Percentiles rank a stretch among this genome's conserved stretches.
These are phyloP conservation scores for Drosophila multiciliata DNA, from an alignment of 2,888 invertebrate genomes.

Conservation along the genomic window DNA sequence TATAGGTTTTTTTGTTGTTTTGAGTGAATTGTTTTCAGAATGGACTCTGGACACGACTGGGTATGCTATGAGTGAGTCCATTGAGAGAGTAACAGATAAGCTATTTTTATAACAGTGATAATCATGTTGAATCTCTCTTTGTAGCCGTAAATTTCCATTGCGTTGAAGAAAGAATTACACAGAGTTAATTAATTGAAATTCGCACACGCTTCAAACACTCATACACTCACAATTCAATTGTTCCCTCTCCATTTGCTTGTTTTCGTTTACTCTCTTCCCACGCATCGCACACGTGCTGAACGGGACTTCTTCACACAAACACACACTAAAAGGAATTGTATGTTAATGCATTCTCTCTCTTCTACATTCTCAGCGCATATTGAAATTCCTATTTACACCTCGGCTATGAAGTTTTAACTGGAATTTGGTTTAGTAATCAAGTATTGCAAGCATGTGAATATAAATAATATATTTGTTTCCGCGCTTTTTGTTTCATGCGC, in stretches of 20 bases:
- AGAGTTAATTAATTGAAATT: slow-evolving; percentile 66
- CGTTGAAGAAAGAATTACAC: neutral
- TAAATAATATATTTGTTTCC: slow-evolving; percentile 1
- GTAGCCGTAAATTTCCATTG: slow-evolving; percentile 66
- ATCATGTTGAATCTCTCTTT: slow-evolving; percentile 60
- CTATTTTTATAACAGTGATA: slow-evolving; percentile 73
- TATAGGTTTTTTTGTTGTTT: slow-evolving; percentile 19
- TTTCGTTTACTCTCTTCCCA: neutral
- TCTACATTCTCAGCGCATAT: slow-evolving; percentile 10
- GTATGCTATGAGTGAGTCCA: slow-evolving; percentile 12
- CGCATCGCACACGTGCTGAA: slow-evolving; percentile 56
- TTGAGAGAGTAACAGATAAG: slow-evolving; percentile 10
- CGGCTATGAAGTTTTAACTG: slow-evolving; percentile 2
- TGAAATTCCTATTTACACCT: slow-evolving; percentile 17
- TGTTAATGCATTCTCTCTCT: slow-evolving; percentile 13
- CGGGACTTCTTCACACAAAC: slow-evolving; percentile 35
- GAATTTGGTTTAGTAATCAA: slow-evolving; percentile 9
- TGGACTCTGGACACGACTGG: slow-evolving; percentile 5
- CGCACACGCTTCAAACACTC: slow-evolving; percentile 45
- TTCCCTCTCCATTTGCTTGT: neutral
- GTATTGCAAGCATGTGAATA: slow-evolving; percentile 1
- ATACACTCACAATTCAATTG: slow-evolving; percentile 54
- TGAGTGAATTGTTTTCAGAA: neutral
- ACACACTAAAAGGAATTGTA: slow-evolving; percentile 36
- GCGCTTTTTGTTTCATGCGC: neutral